A percentile compares a stretch with the other conserved stretches of the same genome.
phyloP scores from a whole-genome alignment of 2,888 invertebrate genomes.

The Heteromurus nitidus region DNA sequence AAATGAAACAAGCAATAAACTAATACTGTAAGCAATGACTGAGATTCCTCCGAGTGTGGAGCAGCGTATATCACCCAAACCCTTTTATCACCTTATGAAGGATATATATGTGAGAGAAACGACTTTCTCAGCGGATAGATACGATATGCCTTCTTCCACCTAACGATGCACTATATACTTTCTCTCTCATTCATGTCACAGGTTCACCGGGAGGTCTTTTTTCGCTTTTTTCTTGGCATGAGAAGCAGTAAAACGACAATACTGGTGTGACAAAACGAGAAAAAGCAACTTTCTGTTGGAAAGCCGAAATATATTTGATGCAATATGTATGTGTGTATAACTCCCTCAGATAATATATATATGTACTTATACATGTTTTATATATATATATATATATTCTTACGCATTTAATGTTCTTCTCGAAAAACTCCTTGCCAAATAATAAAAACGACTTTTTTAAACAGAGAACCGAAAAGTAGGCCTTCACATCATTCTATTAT shows the following conservation, averaged over 20 bases:
- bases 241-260: constrained; percentile 38
- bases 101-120: background rate
- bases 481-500: background rate
- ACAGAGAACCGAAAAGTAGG: background rate
- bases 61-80: background rate
- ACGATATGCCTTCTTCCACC: constrained; percentile 4
- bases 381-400: too few species aligned
- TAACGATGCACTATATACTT: constrained; percentile 5
- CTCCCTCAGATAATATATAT: too few species aligned
- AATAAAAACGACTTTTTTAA: constrained; percentile 12
- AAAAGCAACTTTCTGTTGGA: too few species aligned
- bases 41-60: background rate
- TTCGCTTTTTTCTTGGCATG: constrained; percentile 38
- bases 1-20: constrained; percentile 51
- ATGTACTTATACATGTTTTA: too few species aligned
- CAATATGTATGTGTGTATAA: too few species aligned
- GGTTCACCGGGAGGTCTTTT: constrained; percentile 58
- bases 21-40: constrained; percentile 29
- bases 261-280: constrained; percentile 40
- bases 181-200: constrained; percentile 49
- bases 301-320: too few species aligned
- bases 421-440: constrained; percentile 15
- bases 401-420: background rate
- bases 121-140: background rate
- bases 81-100: constrained; percentile 37